Evolutionary conservation across 2,113 vertebrate genomes (phyloP), one percentile per base, ranked within the genome.

Genomic region (Ictalurus punctatus): DNA sequence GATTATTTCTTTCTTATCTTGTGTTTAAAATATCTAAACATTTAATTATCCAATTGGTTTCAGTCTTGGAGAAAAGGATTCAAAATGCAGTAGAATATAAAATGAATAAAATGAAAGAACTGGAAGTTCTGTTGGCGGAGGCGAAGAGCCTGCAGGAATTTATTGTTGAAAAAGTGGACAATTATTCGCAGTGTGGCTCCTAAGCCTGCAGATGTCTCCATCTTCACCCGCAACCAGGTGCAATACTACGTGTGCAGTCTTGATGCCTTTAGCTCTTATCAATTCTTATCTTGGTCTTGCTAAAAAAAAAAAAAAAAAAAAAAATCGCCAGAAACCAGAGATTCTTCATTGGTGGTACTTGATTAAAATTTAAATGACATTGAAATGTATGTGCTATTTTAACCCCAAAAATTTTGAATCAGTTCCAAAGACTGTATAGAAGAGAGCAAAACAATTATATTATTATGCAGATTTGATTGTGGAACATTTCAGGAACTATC

Each of bases 41-140:
- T 34, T 83, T 37, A 19, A 83, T 59, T 93, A 85, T 93, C 58
- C 81, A 90, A 86, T 95, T 96, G 44, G 0, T 90, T 89, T 90
- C 93, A 97, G 97, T 95, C 84, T 91, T 98, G 93, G 97, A 97
- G 94, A 92, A 95, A 92, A 97, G 91, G 91, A 96, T 97, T 89
- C 91, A 94, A 88, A 89, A 94, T 61, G 91, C 96, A 84, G 92
- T 94, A 80, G 90, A 92, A 92, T 93, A 82, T 21, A 97, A 96
- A 90, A 92, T 95, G 88, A 90, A 95, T 9, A 97, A 96, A 92
- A 95, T 90, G 34, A 90, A 93, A 61, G 94, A 96, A 88, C 91
- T 98, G 69, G 94, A 93, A 58, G 61, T 86, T 61, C 86, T 97
- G 56, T 91, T 96, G 88, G 80, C 95, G 80, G 86, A 87, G 52